Base-by-base conservation (phyloP, 2,113 vertebrate genomes). In the Crotalus tigris region DNA sequence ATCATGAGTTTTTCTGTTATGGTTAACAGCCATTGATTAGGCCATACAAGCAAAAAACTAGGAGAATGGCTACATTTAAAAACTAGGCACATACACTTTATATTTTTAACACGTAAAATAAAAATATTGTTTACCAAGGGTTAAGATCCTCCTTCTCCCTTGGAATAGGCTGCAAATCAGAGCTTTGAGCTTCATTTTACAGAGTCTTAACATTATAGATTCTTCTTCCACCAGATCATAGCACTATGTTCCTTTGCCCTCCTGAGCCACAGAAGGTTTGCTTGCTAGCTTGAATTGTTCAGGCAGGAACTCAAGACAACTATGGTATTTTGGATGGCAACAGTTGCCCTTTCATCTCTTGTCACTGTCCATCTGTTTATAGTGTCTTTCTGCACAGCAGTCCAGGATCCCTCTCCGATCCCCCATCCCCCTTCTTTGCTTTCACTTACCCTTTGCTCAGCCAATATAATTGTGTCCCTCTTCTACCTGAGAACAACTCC, bases 361-460 rank as follows among this genome's bases (percentile, higher is more conserved):
- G 85, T 58, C 57, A 58, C 46, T 64, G n/a, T 33, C 44, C n/a
- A 55, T 88, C 91, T 88, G 46, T 69, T 92, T 69, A 92, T 44
- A 88, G 55, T 11, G 17, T 85, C 15, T 85, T 85, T 85, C 15
- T n/a, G 39, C 86, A 54, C 1, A 55, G 13, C 59, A 92, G 59
- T 15, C 49, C 8, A 12, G 23, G 51, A 88, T 89, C 86, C 87
- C 91, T 39, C 87, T 69, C 58, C 26, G 6, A 2, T 55, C 87
- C 33, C 58, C 88, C 59, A 21, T 11, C 6, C 12, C 69, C 59
- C 33, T 51, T 87, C 59, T 54, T 81, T 86, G 51, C n/a, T 12
- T 92, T 92, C 87, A 46, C 91, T 92, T 23, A 92, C 58, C 26
- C 23, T 54, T 92, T 33, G 13, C 87, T 92, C 69, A 24, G 87